Percentiles rank a stretch among this genome's conserved stretches.
Evolutionary conservation across 2,888 invertebrate species (phyloP).

Genomic region (Timema podura): DNA sequence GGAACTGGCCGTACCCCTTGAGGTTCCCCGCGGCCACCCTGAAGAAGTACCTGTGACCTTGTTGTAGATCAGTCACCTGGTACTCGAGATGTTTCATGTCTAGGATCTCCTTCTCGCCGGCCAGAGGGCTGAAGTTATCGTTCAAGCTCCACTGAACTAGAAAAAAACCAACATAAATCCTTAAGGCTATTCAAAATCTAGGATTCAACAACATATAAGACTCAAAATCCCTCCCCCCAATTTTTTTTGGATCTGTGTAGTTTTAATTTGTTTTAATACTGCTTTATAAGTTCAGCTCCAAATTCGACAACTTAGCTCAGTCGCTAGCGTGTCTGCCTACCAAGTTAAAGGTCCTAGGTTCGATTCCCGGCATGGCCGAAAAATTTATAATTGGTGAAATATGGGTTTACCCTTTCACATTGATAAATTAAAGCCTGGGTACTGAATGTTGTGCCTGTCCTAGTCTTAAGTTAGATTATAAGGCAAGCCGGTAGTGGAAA

Average conservation of each 20-base stretch:
- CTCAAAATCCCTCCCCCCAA: not conserved
- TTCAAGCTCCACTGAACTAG: slow-evolving; percentile 91
- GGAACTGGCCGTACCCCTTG: slow-evolving; percentile 80
- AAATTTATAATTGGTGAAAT: too few species aligned
- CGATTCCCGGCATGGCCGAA: too few species aligned
- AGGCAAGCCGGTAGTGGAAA: too few species aligned
- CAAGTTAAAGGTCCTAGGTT: too few species aligned
- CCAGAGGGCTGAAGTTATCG: slow-evolving; percentile 76
- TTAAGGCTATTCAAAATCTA: not conserved
- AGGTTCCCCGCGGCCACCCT: slow-evolving; percentile 90
- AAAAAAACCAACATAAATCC: slow-evolving; percentile 31
- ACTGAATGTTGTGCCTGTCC: too few species aligned
- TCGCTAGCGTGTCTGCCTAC: too few species aligned
- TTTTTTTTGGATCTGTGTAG: not conserved
- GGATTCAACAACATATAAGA: not conserved
- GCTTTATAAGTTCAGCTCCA: not conserved
- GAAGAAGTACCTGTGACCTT: slow-evolving; percentile 84
- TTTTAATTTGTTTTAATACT: not conserved
- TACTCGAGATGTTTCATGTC: slow-evolving; percentile 61
- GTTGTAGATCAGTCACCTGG: slow-evolving; percentile 68
- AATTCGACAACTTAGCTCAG: too few species aligned
- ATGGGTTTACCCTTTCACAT: too few species aligned
- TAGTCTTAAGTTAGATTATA: too few species aligned
- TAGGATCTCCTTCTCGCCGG: slow-evolving; percentile 72
- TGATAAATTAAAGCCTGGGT: too few species aligned